Base-by-base conservation (phyloP, 1,140 invertebrate species). In the Semibalanus balanoides region DNA sequence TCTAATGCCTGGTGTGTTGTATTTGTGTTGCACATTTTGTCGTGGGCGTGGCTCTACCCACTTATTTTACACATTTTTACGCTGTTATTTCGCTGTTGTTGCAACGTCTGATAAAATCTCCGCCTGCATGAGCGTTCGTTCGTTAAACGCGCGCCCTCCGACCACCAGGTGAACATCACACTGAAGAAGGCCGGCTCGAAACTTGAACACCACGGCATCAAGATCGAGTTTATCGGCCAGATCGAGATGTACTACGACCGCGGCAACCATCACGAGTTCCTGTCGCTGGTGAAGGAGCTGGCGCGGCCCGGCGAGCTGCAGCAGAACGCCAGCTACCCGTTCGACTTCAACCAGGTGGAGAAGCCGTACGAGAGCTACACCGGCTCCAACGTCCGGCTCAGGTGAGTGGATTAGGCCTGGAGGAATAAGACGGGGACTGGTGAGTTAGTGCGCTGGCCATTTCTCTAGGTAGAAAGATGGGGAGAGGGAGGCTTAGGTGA, bases 311-410 rank as follows among this genome's bases (percentile, higher is more conserved):
- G 97, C 17, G 97, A 99, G 84, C 88, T 99, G 35, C 90, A 93
- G 51, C 94, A 98, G 81, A 96, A 96, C 84, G 93, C 92, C 69
- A 92, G 90, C 78, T 98, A 95, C 85, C 89, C 90, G 29, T 99
- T 99, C 87, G 96, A 98, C 82, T 99, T 99, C 84, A 89, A 92
- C 74, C 96, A 98, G 84, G 97, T 99, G 30, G 96, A 99, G 85
- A 99, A 99, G 85, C 95, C 97, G 28, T 99, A 96, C 84, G 98
- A 99, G 87, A 95, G 96, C 43, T 99, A 99, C 83, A 95, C 94
- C 77, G 97, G 97, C 74, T 91, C 93, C 40, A 99, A 98, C 87
- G 97, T 98, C 73, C 89, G 95, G 81, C 85, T 98, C 79, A 88
- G 93, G 87, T 91, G 82, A 80, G 82, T 81, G 35, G 5, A n/a